Percentiles rank a stretch among this genome's conserved stretches.
Evolutionary conservation across 2,888 invertebrate species (phyloP).

Genomic region (Eledona agricola): DNA sequence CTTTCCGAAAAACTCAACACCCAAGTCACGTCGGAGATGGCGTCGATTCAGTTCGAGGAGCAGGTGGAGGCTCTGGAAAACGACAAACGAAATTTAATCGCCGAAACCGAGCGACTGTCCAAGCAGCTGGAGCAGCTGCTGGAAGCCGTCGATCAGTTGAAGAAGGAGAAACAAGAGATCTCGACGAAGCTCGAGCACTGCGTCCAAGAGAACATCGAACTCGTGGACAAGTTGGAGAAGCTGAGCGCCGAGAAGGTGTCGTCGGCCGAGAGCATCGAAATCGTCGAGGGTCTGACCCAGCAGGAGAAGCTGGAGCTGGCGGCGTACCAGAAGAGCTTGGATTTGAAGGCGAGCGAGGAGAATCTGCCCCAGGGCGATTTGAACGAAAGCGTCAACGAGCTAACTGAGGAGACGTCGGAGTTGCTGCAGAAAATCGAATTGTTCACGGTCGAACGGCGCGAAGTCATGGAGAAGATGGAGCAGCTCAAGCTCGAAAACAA

Average conservation of each 20-base stretch:
- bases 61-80: constrained; percentile 69
- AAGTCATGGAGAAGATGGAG: constrained; percentile 75
- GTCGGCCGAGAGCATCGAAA: constrained; percentile 80
- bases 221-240: constrained; percentile 77
- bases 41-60: constrained; percentile 81
- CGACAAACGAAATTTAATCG: constrained; percentile 64
- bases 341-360: constrained; percentile 52
- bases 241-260: constrained; percentile 76
- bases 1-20: constrained; percentile 71
- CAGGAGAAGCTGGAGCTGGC: constrained; percentile 76
- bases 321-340: constrained; percentile 69
- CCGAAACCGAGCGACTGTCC: constrained; percentile 64
- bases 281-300: constrained; percentile 75
- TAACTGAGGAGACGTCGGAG: constrained; percentile 73
- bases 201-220: constrained; percentile 77
- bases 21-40: constrained; percentile 81
- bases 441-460: constrained; percentile 74
- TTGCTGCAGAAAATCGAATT: constrained; percentile 73
- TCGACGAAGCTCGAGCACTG: constrained; percentile 71
- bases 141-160: constrained; percentile 67
- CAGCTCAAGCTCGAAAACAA: constrained; percentile 69
- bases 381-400: constrained; percentile 67
- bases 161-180: constrained; percentile 70
- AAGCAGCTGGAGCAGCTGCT: constrained; percentile 67
- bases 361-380: constrained; percentile 60